Evolutionary conservation across 2,888 invertebrate genomes (phyloP).

Genomic region (Dorcus parallelipipedus): DNA sequence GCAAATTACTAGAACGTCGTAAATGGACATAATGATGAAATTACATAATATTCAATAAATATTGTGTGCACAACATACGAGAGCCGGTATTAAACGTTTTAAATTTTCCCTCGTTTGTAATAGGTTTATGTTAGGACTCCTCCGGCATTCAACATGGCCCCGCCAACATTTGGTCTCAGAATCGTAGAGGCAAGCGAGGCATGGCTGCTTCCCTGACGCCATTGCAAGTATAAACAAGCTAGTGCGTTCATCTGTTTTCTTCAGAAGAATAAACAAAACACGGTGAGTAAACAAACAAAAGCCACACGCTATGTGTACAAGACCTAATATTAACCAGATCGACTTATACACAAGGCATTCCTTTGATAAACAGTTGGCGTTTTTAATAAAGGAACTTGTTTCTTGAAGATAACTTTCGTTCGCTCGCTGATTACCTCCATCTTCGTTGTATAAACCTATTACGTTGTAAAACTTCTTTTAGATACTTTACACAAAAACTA

Average conservation of each 20-base stretch:
- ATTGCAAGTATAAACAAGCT: constrained; percentile 36
- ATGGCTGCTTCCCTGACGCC: constrained; percentile 32
- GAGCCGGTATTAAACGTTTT: not conserved
- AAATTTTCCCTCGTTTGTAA: constrained; percentile 8
- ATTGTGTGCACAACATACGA: too few species aligned
- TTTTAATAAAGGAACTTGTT: not conserved
- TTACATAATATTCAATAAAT: too few species aligned
- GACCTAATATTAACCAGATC: constrained; percentile 36
- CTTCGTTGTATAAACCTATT: too few species aligned
- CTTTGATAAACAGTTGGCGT: constrained; percentile 4
- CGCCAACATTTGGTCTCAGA: constrained; percentile 6
- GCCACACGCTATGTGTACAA: constrained; percentile 13
- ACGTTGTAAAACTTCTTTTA: too few species aligned
- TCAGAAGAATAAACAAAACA: constrained; percentile 11
- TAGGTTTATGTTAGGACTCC: constrained; percentile 1
- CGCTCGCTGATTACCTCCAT: too few species aligned
- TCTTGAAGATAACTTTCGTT: too few species aligned
- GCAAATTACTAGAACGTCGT: too few species aligned
- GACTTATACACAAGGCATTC: constrained; percentile 16
- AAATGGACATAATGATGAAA: too few species aligned
- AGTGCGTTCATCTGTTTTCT: constrained; percentile 30
- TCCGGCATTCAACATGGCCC: constrained; percentile 11
- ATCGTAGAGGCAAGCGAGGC: not conserved
- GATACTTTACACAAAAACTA: too few species aligned
- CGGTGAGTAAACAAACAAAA: constrained; percentile 35